Evolutionary conservation across 2,113 vertebrate species (phyloP), one percentile per base, ranked within the genome.

Genomic region (Psammodynastes pulverulentus): DNA sequence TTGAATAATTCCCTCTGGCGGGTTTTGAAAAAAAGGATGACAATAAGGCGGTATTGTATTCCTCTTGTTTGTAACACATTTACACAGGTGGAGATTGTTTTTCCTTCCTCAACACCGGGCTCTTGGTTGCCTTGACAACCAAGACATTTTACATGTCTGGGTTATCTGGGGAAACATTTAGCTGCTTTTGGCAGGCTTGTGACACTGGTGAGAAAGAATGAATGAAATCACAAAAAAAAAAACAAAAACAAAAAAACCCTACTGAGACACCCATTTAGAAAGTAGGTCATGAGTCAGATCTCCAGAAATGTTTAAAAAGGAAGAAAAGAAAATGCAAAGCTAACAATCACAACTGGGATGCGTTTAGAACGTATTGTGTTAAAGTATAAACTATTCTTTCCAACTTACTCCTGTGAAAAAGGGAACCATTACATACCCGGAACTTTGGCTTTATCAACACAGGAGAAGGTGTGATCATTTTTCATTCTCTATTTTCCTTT

Each of bases 91-190:
- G 21, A 92, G 45, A 58, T 85, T 84, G 34, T 46, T 88, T 92
- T 45, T 29, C 67, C 15, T 45, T 88, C 86, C 39, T 52, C n/a
- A 87, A 89, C 43, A 21, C 67, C 2, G 9, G 84, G 67, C 91
- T 92, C 5, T 45, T 58, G 67, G 67, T 92, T 92, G 84, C 91
- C 87, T 89, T 85, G 87, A 49, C 91, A 89, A 85, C 67, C 29
- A 89, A 89, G 29, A 46, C 34, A 48, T 72, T 85, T 89, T 79
- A 85, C 21, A 89, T 49, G 87, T 49, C 19, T 84, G 43, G 51
- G 46, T 89, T 89, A 48, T 89, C 87, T 58, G 56, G 67, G 52
- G 72, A 84, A 89, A 84, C 21, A 49, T 45, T 84, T 49, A 89
- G 72, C 52, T 58, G 26, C 72, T 19, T 56, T 84, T 89, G 43